Conservation (phyloP, 2,113 vertebrate genomes). For the Daubentonia madagascariensis region DNA sequence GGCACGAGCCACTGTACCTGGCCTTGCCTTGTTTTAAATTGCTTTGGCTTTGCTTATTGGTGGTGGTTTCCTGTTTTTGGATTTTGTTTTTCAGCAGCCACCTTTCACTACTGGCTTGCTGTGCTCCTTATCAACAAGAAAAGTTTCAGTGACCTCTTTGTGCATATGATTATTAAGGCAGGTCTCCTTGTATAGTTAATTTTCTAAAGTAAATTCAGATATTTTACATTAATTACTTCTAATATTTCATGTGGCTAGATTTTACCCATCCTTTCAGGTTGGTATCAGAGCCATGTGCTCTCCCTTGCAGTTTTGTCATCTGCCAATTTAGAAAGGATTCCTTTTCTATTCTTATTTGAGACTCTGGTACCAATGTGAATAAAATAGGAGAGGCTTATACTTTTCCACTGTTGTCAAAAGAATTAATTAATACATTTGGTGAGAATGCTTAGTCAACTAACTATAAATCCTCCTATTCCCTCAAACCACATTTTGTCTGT, state of each 20-base stretch:
- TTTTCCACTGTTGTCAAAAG: not conserved
- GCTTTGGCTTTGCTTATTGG: not conserved
- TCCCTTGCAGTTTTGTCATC: not conserved
- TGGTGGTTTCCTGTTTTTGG: not conserved
- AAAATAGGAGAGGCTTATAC: not conserved
- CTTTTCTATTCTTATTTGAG: conserved; percentile 26
- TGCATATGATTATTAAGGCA: not conserved
- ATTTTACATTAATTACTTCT: not conserved
- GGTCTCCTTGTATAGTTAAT: not conserved
- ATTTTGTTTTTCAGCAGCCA: not conserved
- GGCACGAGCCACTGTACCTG: too few species aligned
- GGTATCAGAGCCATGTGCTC: not conserved
- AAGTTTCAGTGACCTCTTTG: not conserved
- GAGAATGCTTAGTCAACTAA: not conserved
- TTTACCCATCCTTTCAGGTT: not conserved
- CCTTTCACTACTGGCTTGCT: not conserved
- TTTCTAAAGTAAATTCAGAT: conserved; percentile 6
- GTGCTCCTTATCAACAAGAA: not conserved
- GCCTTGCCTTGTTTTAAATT: conserved; percentile 6
- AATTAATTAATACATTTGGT: conserved; percentile 12
- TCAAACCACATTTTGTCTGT: not conserved
- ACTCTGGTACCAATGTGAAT: not conserved
- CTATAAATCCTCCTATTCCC: not conserved
- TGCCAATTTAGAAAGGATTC: conserved; percentile 34
- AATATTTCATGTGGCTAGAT: not conserved